Conservation (phyloP, 2,113 vertebrate genomes). For the Merops nubicus region DNA sequence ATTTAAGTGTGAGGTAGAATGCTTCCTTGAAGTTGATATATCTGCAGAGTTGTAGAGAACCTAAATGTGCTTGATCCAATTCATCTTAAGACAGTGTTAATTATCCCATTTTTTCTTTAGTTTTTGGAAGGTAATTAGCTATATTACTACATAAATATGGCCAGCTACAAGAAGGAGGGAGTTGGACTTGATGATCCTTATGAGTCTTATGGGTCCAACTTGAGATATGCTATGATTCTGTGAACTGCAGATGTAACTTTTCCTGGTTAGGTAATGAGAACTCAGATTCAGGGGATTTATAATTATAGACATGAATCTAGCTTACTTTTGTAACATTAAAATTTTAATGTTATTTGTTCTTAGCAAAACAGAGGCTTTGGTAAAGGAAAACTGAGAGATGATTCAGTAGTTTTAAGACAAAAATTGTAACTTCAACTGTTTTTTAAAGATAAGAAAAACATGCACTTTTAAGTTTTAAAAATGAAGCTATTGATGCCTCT, state of each 20-base stretch:
- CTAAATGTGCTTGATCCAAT: not conserved
- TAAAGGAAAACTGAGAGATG: not conserved
- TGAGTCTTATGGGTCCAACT: not conserved
- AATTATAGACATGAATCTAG: not conserved
- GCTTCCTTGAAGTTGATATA: not conserved
- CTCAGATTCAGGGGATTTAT: not conserved
- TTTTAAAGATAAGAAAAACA: not conserved
- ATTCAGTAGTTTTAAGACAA: not conserved
- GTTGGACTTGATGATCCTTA: not conserved
- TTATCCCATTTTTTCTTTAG: not conserved
- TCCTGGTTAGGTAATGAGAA: not conserved
- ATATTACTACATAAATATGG: not conserved
- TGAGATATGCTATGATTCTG: not conserved
- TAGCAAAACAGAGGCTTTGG: not conserved
- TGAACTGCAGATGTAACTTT: not conserved
- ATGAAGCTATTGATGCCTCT: not conserved
- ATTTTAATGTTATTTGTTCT: not conserved
- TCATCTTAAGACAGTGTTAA: not conserved
- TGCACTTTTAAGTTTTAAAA: not conserved
- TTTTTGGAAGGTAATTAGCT: not conserved
- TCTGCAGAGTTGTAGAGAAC: not conserved
- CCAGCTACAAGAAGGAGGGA: not conserved
- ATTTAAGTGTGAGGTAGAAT: not conserved
- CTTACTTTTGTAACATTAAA: not conserved
- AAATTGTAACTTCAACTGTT: not conserved